Evolutionary conservation across 2,888 invertebrate genomes (phyloP), one percentile per base, ranked within the genome.

Genomic region (Bugula neritina): DNA sequence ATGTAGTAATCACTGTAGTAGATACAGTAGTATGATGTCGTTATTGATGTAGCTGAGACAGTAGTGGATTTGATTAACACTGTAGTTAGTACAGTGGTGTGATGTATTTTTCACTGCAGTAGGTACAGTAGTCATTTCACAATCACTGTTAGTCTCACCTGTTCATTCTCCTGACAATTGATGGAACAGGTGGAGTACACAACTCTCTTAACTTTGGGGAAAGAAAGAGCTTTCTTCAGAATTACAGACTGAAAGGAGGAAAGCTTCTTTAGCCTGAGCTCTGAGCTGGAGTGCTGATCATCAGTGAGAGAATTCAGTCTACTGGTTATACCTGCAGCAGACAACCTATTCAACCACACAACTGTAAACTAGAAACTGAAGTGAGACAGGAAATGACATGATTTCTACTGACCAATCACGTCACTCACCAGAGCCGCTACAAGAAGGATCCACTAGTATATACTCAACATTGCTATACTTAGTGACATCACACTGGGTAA

Each of bases 111-210:
- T n/a, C n/a, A n/a, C n/a, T n/a, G n/a, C n/a, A n/a, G n/a, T n/a
- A n/a, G n/a, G n/a, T n/a, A n/a, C n/a, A n/a, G n/a, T n/a, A n/a
- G n/a, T n/a, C n/a, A n/a, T n/a, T n/a, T n/a, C n/a, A n/a, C n/a
- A n/a, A n/a, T n/a, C n/a, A n/a, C n/a, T n/a, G n/a, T n/a, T n/a
- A n/a, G n/a, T n/a, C 23, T 23, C 5, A 69, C 25, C 34, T 90
- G 87, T 84, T 99, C 99, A 82, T 99, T 99, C 86, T 84, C 84
- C 84, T 93, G 90, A 0, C 89, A 88, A 81, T 91, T 88, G 13
- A 94, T 79, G 0, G 98, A 99, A 81, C 99, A 99, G 0, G 99
- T 99, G 54, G 97, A 98, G 84, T 99, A 99, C 1, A 96, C 91
- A 23, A 99, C 90, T 72, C 90, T 87, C 80, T 92, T 91, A 0